A percentile compares a stretch with the other conserved stretches of the same genome.
phyloP scores from a whole-genome alignment of 2,113 vertebrate species.

The Dicaeum eximium region DNA sequence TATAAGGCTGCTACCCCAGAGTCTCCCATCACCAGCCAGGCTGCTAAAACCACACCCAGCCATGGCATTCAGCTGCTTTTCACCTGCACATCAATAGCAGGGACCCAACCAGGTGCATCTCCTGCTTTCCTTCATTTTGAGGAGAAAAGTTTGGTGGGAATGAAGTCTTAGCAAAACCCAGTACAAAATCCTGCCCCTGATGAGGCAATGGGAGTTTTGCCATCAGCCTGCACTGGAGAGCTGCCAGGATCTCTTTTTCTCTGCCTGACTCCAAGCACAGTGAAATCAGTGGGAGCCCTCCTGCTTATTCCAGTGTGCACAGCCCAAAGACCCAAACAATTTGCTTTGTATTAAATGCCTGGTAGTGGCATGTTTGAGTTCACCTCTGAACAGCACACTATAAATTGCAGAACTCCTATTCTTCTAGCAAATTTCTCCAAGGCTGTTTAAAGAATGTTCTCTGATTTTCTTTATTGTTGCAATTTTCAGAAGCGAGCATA shows the following conservation, averaged over 20 bases:
- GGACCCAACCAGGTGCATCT: background rate
- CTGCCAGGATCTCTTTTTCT: background rate
- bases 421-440: background rate
- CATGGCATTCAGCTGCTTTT: background rate
- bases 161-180: background rate
- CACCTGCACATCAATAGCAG: background rate
- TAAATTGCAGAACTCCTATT: background rate
- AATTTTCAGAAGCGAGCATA: background rate
- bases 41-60: background rate
- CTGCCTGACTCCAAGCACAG: background rate
- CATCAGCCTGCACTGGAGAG: background rate
- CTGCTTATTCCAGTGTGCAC: background rate
- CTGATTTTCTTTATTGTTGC: background rate
- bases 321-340: background rate
- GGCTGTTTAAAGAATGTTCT: background rate
- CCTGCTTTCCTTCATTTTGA: background rate
- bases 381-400: background rate
- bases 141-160: background rate
- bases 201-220: background rate
- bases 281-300: background rate
- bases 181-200: background rate
- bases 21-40: background rate
- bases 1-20: background rate
- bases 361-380: background rate
- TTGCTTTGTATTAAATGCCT: background rate